Percentiles rank a stretch among this genome's conserved stretches.
Evolutionary conservation across 2,888 invertebrate genomes (phyloP).

Genomic region (Erynnis tages): DNA sequence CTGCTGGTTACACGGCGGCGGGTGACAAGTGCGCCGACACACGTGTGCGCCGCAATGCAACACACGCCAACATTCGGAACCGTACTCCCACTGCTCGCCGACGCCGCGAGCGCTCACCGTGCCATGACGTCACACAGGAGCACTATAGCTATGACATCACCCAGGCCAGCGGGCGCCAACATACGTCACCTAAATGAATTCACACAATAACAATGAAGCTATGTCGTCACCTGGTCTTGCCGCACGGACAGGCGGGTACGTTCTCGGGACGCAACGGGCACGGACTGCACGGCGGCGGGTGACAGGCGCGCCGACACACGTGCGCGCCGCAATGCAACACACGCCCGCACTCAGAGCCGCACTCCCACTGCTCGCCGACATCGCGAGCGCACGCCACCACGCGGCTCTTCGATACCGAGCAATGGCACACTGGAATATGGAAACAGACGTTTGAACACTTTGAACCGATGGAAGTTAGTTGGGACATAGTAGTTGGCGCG

Average conservation of each 20-base stretch:
- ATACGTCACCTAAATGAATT: too few species aligned
- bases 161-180: too few species aligned
- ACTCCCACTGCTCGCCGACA: constrained; percentile 62
- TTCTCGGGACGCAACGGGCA: constrained; percentile 79
- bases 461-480: too few species aligned
- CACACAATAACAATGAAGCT: constrained; percentile 27
- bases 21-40: constrained; percentile 93
- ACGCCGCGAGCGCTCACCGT: constrained; percentile 46
- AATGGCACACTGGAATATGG: constrained; percentile 64
- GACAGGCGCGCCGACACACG: constrained; percentile 92
- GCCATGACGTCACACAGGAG: too few species aligned
- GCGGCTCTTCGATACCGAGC: constrained; percentile 51
- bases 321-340: constrained; percentile 94
- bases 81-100: constrained; percentile 80
- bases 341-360: constrained; percentile 90
- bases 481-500: too few species aligned
- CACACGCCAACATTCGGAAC: constrained; percentile 88
- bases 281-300: constrained; percentile 89
- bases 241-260: constrained; percentile 64
- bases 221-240: constrained; percentile 58
- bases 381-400: constrained; percentile 51
- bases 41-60: constrained; percentile 94
- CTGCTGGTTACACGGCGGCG: constrained; percentile 87
- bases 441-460: not conserved
- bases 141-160: too few species aligned